These are phyloP conservation scores for Leiothrix lutea DNA, from an alignment of 2,113 vertebrate species.

Conservation along the genomic window DNA sequence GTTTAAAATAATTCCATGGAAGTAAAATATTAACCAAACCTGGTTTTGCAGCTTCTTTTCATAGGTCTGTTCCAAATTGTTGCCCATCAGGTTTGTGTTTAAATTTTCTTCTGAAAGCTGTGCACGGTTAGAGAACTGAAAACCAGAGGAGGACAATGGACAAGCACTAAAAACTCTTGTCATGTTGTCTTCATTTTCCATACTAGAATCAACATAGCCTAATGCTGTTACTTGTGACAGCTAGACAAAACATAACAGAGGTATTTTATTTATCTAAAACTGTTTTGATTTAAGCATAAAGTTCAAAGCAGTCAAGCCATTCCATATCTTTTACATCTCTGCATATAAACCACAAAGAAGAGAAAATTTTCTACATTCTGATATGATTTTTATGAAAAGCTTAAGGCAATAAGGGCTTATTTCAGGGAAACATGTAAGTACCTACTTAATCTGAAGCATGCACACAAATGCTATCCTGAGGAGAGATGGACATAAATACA, in stretches of 20 bases:
- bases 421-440: background rate
- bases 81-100: background rate
- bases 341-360: background rate
- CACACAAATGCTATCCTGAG: background rate
- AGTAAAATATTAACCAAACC: constrained; percentile 29
- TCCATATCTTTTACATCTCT: background rate
- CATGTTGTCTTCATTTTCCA: constrained; percentile 52
- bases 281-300: background rate
- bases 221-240: constrained; percentile 74
- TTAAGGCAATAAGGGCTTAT: background rate
- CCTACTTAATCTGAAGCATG: background rate
- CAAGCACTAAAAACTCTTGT: constrained; percentile 31
- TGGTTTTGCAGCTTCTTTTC: constrained; percentile 14
- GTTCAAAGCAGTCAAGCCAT: background rate
- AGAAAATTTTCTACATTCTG: background rate
- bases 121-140: constrained; percentile 20
- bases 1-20: background rate
- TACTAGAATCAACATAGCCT: constrained; percentile 56
- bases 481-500: background rate
- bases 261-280: background rate
- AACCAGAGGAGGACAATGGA: constrained; percentile 31
- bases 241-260: constrained; percentile 48
- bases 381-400: background rate
- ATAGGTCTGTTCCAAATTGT: background rate
- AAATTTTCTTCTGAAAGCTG: constrained; percentile 32